Evolutionary conservation across 2,888 invertebrate species (phyloP), one percentile per base, ranked within the genome.

Genomic region (Desoria tigrina): DNA sequence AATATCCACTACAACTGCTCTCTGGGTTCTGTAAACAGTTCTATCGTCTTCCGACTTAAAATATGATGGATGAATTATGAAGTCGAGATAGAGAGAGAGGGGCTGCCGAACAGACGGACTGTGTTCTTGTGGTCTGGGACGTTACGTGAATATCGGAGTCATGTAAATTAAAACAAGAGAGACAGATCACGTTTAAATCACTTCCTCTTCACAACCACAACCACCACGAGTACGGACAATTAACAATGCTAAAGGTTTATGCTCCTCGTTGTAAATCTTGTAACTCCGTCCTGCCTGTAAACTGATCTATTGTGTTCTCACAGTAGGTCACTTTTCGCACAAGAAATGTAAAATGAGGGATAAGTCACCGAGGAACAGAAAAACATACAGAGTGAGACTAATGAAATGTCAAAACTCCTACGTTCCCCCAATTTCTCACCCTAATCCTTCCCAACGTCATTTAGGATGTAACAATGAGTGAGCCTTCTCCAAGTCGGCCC

Each of bases 21-120:
- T 32, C 32, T 32, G 32, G 32, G n/a, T 45, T 45, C 21, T 11
- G 16, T 45, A 45, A 45, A 45, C 45, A 45, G 45, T 6, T 45
- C 45, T 18, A n/a, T 21, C n/a, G 4, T 45, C 45, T 6, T 45
- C 21, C 45, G 21, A 45, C 61, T 66, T 66, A 66, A 66, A 62
- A 62, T 62, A 63, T 67, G 67, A 67, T 67, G 67, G 67, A 67
- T 67, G 67, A 67, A 63, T 67, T 67, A 67, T 67, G 63, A 63
- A 60, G 51, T 63, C 58, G 45, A 58, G 63, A n/a, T 11, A 6
- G 45, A 26, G 24, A 24, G 51, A 26, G 26, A 4, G 7, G 24
- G 24, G 21, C 51, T 24, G 6, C 18, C n/a, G n/a, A n/a, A n/a
- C 11, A 51, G 51, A 51, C 51, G 4, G 51, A 24, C 51, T 18